Evolutionary conservation across 2,888 invertebrate genomes (phyloP), one percentile per base, ranked within the genome.

Genomic region (Odontomyia ornata): DNA sequence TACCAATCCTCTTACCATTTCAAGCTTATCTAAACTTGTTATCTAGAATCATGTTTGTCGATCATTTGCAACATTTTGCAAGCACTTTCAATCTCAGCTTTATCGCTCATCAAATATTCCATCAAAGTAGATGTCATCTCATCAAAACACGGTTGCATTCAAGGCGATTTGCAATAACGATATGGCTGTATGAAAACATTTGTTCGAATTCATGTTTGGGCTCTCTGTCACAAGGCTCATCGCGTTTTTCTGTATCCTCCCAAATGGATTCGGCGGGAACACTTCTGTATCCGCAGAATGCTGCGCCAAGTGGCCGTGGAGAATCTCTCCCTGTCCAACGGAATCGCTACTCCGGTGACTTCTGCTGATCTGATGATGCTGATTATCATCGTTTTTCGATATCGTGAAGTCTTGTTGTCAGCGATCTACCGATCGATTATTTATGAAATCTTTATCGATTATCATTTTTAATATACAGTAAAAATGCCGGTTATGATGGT

Each of bases 381-480:
- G 60, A 43, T 60, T 57, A 43, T 60, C 23, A 47, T 76, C 52
- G 65, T 46, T 47, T 64, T 62, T 47, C 64, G 28, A 64, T 75
- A 62, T 75, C 64, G 57, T 46, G 46, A 27, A 64, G 60, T 64
- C 28, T 43, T 75, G 9, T 60, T 75, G 75, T 75, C 62, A 75
- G 30, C 75, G 64, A 76, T 56, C 76, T 57, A 27, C 67, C 56
- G 65, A 77, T 77, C 73, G 77, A 77, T 79, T 79, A 79, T 79
- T 79, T 79, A 79, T 79, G 76, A 79, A 79, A 79, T 79, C 83
- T 84, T 85, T 84, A 85, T 86, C 86, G 86, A 86, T 86, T 86
- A 86, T 86, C 85, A 85, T 86, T 85, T 86, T 86, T 86, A 85
- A 86, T 86, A 86, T 85, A 85, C 84, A 84, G 79, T 69, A 80